phyloP scores from a whole-genome alignment of 2,797 vertebrate species.

The Anas georgica region DNA sequence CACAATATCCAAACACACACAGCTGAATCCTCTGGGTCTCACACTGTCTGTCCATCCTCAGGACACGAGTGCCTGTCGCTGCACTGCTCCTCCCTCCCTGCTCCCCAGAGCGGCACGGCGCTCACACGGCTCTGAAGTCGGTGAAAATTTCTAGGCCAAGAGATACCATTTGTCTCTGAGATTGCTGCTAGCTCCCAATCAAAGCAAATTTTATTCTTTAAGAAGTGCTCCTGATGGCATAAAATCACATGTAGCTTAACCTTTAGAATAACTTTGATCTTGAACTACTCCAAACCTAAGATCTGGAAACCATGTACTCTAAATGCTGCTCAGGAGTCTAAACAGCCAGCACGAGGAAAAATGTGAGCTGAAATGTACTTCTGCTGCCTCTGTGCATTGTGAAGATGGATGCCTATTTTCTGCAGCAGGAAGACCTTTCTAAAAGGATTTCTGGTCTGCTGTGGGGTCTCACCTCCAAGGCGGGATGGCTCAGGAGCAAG shows the following conservation, averaged over 20 bases:
- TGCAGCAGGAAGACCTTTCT: background rate
- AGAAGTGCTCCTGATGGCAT: background rate
- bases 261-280: slow-evolving; percentile 4
- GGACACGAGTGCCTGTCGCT: background rate
- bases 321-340: background rate
- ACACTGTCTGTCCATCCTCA: accelerated
- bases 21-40: background rate
- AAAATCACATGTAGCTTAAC: background rate
- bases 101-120: accelerated
- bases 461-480: background rate
- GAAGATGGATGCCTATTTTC: background rate
- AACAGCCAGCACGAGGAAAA: background rate
- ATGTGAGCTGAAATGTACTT: background rate
- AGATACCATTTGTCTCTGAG: background rate
- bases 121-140: background rate
- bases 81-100: background rate
- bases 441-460: background rate
- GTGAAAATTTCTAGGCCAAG: background rate
- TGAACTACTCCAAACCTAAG: background rate
- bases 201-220: slow-evolving; percentile 6
- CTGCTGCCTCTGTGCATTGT: background rate
- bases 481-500: background rate
- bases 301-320: background rate
- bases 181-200: background rate
- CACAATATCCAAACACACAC: background rate